Conservation (phyloP, 2,797 vertebrate species). For the Enteromius treurensis region DNA sequence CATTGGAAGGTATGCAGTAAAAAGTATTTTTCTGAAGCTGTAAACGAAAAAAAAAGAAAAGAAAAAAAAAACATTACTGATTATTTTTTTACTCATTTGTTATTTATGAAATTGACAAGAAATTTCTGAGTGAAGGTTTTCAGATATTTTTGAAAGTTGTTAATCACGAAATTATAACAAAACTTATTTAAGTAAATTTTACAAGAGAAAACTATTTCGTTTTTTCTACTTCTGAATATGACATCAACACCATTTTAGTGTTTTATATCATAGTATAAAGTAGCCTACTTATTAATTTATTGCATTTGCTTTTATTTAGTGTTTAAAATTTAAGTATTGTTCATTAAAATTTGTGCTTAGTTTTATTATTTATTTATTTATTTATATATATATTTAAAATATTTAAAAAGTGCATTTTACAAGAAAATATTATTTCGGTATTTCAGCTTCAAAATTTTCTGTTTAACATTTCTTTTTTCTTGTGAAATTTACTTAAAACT, state of each 20-base stretch:
- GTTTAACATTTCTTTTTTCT: no score
- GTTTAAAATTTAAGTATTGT: no score
- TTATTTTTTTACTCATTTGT: neutral
- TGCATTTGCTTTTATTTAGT: no score
- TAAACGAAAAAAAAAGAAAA: neutral
- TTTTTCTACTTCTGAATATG: neutral
- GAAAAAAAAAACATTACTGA: neutral
- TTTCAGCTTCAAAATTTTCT: no score
- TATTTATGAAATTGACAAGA: neutral
- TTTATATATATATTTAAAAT: no score
- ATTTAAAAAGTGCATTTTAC: no score
- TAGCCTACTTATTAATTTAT: no score
- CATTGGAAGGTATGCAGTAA: constrained; percentile 89
- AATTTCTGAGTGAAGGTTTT: neutral
- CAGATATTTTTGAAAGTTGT: neutral
- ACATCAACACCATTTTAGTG: neutral
- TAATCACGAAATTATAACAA: neutral
- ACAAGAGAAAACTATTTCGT: neutral
- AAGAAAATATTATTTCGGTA: no score
- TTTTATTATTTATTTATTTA: no score
- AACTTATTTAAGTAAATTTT: neutral
- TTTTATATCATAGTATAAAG: no score
- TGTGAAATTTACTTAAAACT: no score
- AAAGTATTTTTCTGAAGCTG: neutral
- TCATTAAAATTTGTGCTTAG: no score